Conservation (phyloP, 1,140 invertebrate genomes). For the Sesamia nonagrioides region DNA sequence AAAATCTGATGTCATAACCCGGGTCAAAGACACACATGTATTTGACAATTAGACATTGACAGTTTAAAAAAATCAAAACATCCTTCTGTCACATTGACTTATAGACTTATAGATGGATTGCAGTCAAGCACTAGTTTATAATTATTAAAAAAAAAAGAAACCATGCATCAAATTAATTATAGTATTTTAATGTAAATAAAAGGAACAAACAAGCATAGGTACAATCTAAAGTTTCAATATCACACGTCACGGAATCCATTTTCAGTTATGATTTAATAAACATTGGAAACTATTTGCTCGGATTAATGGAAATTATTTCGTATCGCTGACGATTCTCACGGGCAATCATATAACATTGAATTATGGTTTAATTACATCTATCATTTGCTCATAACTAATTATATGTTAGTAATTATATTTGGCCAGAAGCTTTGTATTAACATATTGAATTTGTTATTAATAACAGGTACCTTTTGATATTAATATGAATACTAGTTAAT, state of each 20-base stretch:
- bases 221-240: slow-evolving; percentile 6
- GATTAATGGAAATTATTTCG: slow-evolving; percentile 45
- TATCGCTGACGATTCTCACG: slow-evolving; percentile 38
- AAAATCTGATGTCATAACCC: too few relatives aligned
- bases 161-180: too few relatives aligned
- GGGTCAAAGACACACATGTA: too few relatives aligned
- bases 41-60: too few relatives aligned
- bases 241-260: slow-evolving; percentile 50
- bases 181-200: too few relatives aligned
- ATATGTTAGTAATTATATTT: slow-evolving; percentile 2
- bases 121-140: too few relatives aligned
- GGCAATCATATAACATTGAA: slow-evolving; percentile 50
- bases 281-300: slow-evolving; percentile 50
- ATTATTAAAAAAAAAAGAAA: too few relatives aligned
- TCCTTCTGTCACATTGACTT: too few relatives aligned
- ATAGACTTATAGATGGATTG: too few relatives aligned
- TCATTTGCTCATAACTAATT: slow-evolving; percentile 8
- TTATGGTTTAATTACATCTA: slow-evolving; percentile 55
- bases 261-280: slow-evolving; percentile 57
- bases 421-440: not conserved
- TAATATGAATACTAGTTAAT: too few relatives aligned
- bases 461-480: not conserved
- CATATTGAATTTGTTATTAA: not conserved
- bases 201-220: not conserved
- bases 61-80: too few relatives aligned